These are phyloP conservation scores for Steatornis caripensis DNA, from an alignment of 2,113 vertebrate genomes.

Conservation along the genomic window DNA sequence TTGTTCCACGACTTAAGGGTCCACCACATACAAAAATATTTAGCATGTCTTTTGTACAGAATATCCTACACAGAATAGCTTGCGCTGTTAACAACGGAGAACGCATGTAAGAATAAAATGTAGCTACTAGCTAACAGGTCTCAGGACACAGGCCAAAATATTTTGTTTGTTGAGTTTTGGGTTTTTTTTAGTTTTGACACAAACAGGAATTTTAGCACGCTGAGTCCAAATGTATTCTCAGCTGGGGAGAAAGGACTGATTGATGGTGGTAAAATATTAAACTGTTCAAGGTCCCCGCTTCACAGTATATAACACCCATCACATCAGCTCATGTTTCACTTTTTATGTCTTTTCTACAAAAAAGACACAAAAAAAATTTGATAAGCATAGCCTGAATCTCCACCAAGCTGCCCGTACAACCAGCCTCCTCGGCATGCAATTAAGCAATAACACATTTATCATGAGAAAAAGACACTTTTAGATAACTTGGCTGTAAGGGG, in stretches of 20 bases:
- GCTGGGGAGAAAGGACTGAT: constrained; percentile 42
- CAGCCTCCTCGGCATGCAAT: background rate
- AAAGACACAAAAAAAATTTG: background rate
- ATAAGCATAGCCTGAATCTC: background rate
- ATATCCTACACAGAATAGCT: background rate
- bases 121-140: background rate
- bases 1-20: background rate
- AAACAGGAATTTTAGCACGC: background rate
- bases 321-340: constrained; percentile 59
- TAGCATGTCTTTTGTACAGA: background rate
- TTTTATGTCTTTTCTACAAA: constrained; percentile 46
- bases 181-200: background rate
- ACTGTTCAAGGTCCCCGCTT: constrained; percentile 28
- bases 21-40: background rate
- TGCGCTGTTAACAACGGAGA: background rate
- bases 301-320: constrained; percentile 54
- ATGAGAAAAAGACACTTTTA: background rate
- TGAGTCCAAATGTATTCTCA: constrained; percentile 31
- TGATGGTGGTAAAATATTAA: constrained; percentile 53
- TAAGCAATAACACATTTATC: background rate
- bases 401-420: background rate
- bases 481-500: background rate
- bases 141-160: background rate
- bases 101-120: background rate
- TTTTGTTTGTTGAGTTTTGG: background rate